These are phyloP conservation scores for Phyllotreta striolata DNA, from an alignment of 2,888 invertebrate genomes.

Conservation along the genomic window DNA sequence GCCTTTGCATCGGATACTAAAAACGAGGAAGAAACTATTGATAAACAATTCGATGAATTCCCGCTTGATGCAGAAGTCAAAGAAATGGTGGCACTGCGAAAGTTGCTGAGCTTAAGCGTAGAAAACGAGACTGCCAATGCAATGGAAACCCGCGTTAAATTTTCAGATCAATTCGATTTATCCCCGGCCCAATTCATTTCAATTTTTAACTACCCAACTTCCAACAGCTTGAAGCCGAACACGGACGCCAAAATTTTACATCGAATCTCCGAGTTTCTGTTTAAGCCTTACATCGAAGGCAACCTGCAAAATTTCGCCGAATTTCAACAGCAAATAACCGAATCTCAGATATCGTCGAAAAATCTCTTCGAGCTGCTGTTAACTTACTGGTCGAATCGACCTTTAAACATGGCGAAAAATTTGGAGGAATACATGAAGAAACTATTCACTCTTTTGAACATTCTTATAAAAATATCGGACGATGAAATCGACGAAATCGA, in stretches of 20 bases:
- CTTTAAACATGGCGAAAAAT: slow-evolving; percentile 60
- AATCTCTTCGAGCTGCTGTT: slow-evolving; percentile 77
- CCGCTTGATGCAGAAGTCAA: slow-evolving; percentile 62
- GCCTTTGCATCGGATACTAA: slow-evolving; percentile 37
- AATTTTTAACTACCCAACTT: slow-evolving; percentile 61
- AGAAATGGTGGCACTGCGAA: slow-evolving; percentile 71
- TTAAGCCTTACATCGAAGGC: slow-evolving; percentile 52
- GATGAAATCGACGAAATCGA: slow-evolving; percentile 65
- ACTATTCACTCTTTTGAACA: slow-evolving; percentile 70
- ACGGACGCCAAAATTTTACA: slow-evolving; percentile 58
- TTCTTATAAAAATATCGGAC: slow-evolving; percentile 71
- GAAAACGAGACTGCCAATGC: slow-evolving; percentile 56
- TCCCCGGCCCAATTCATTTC: slow-evolving; percentile 66
- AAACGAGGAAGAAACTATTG: slow-evolving; percentile 40
- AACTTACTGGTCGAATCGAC: slow-evolving; percentile 74
- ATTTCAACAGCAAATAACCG: slow-evolving; percentile 46
- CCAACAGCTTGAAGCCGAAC: slow-evolving; percentile 59
- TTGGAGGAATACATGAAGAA: slow-evolving; percentile 72
- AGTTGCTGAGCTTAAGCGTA: slow-evolving; percentile 67
- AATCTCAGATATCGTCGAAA: slow-evolving; percentile 66
- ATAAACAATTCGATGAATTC: slow-evolving; percentile 50
- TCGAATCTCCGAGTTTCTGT: slow-evolving; percentile 58
- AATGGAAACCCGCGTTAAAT: slow-evolving; percentile 60
- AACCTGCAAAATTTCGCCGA: slow-evolving; percentile 44
- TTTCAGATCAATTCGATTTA: slow-evolving; percentile 64